Base-by-base conservation (phyloP, 2,113 vertebrate genomes). In the Istiophorus platypterus region DNA sequence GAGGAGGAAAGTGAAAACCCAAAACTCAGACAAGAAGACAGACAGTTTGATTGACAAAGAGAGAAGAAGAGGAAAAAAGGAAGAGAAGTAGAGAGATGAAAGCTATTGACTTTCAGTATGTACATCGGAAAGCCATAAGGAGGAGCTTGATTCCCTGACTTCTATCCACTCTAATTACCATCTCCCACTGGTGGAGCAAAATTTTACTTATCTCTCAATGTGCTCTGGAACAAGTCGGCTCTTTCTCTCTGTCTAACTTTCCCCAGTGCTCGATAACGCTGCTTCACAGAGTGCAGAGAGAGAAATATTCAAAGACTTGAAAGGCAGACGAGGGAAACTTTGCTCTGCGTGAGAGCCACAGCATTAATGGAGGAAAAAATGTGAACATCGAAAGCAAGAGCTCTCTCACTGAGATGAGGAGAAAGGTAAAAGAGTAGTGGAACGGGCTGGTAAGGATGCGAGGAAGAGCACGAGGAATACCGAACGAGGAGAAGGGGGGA, bases 141-240 rank as follows among this genome's bases (percentile, higher is more conserved):
- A 83, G 65, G 27, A 81, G 81, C 56, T 58, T 80, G 62, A 86
- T 85, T 88, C 70, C 59, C 82, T 72, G 64, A 84, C 77, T 86
- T 90, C 87, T 64, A 90, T 90, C 81, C 87, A 47, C 83, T 85
- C 71, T 87, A 91, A 91, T 92, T 90, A 91, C 80, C 27, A 72
- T 75, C 74, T 76, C 45, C 74, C 64, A 77, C 65, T 77, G 87
- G 80, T 65, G 82, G 86, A 78, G 76, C 57, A 66, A 85, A 79
- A 70, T 76, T 68, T 71, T 20, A 85, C 81, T 91, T 84, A 88
- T 92, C 89, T 87, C 58, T 75, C 29, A 82, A 61, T 63, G 49
- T 15, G 77, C 70, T 75, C 68, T 57, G 82, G 61, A 81, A 76
- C 49, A 70, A 79, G 54, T 76, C 66, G 58, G 37, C 45, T 68